Conservation (phyloP, 53 echinoderm and acorn worm species). For the Paelopatides confundens region DNA sequence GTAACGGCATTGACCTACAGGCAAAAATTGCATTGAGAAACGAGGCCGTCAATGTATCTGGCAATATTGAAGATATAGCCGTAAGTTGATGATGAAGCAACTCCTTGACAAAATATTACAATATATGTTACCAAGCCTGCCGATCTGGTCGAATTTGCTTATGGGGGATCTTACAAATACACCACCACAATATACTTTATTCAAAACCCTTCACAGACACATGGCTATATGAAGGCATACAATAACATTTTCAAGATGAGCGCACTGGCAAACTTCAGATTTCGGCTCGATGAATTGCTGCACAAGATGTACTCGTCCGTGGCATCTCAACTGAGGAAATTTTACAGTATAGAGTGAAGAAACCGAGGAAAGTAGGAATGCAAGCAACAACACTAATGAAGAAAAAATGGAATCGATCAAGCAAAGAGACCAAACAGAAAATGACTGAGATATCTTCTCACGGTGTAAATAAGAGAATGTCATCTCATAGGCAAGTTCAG, state of each 20-base stretch:
- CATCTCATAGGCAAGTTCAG: too few relatives aligned
- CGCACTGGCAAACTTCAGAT: neutral
- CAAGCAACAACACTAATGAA: neutral
- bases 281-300: neutral
- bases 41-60: neutral
- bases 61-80: too few relatives aligned
- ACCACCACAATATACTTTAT: neutral
- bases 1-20: neutral
- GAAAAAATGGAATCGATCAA: neutral
- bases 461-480: neutral
- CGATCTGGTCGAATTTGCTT: slow-evolving; percentile 8
- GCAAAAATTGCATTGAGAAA: neutral
- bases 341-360: neutral
- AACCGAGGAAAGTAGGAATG: neutral
- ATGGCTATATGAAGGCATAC: slow-evolving; percentile 17
- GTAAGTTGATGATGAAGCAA: neutral
- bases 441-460: neutral
- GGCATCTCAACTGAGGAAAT: neutral
- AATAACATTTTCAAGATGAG: slow-evolving; percentile 4
- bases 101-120: neutral
- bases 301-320: neutral
- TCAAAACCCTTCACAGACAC: neutral
- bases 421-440: neutral
- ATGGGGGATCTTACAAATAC: neutral
- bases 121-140: slow-evolving; percentile 1